Conservation (phyloP, 2,797 vertebrate species). For the Brachyrhaphis roseni region DNA sequence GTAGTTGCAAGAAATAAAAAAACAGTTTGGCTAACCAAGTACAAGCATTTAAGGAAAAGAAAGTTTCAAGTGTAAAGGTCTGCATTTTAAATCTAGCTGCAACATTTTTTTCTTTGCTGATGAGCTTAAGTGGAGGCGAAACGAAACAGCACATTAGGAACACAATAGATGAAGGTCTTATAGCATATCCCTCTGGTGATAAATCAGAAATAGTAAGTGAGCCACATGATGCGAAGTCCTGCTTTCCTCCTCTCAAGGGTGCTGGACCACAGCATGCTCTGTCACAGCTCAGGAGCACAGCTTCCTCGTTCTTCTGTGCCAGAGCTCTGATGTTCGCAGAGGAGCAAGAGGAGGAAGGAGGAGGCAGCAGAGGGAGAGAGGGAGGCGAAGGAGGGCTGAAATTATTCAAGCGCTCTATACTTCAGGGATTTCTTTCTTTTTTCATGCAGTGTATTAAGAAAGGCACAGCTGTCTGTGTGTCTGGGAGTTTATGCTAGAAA, state of each 20-base stretch:
- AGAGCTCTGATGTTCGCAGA: slow-evolving; percentile 62
- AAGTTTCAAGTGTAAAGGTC: slow-evolving; percentile 46
- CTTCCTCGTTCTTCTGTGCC: slow-evolving; percentile 48
- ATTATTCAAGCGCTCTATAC: slow-evolving; percentile 63
- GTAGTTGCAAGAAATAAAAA: not conserved
- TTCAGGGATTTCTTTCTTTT: slow-evolving; percentile 54
- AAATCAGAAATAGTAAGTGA: slow-evolving; percentile 69
- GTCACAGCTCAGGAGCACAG: slow-evolving; percentile 47
- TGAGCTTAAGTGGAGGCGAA: slow-evolving; percentile 41
- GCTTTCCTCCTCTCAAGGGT: slow-evolving; percentile 67
- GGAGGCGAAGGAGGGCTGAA: slow-evolving; percentile 33
- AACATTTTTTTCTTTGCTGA: slow-evolving; percentile 49
- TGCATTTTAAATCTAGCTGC: slow-evolving; percentile 49
- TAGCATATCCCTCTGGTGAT: slow-evolving; percentile 65
- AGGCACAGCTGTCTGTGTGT: slow-evolving; percentile 31
- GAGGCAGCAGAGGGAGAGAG: slow-evolving; percentile 23
- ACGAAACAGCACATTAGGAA: slow-evolving; percentile 67
- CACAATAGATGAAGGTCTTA: slow-evolving; percentile 64
- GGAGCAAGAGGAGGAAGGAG: slow-evolving; percentile 48
- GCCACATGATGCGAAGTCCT: slow-evolving; percentile 66
- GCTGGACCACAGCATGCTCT: slow-evolving; percentile 43
- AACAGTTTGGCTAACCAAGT: not conserved
- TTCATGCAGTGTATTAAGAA: slow-evolving; percentile 19
- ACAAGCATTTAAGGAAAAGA: slow-evolving; percentile 2
- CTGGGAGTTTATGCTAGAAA: slow-evolving; percentile 42